A percentile compares a stretch with the other conserved stretches of the same genome.
phyloP scores from a whole-genome alignment of 2,113 vertebrate species.

The Spea multiplicata region DNA sequence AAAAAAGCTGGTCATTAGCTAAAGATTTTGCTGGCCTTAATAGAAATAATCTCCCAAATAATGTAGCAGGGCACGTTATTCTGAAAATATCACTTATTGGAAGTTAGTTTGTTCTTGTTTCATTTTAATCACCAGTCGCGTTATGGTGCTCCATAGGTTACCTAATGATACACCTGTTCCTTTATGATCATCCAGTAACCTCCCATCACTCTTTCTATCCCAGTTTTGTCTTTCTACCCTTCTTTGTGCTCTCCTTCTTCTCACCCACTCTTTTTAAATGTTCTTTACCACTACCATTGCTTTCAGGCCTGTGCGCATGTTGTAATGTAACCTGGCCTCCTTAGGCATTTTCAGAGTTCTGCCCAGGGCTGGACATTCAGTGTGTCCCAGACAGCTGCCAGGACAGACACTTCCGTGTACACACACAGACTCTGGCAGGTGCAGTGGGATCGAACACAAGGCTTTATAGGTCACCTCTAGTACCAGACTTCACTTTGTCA shows the following conservation, averaged over 20 bases:
- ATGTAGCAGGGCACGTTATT: too few relatives aligned
- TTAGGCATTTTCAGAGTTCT: background rate
- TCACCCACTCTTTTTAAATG: background rate
- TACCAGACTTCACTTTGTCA: background rate
- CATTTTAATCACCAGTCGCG: too few relatives aligned
- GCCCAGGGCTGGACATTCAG: constrained; percentile 35
- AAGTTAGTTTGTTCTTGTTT: too few relatives aligned
- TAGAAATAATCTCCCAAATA: too few relatives aligned
- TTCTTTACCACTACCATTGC: constrained; percentile 4
- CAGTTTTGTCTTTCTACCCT: background rate
- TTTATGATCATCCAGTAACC: too few relatives aligned
- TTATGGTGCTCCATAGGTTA: too few relatives aligned
- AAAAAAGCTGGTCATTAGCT: too few relatives aligned
- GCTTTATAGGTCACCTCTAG: background rate
- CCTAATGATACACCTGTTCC: too few relatives aligned
- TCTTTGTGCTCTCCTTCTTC: background rate
- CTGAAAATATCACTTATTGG: too few relatives aligned
- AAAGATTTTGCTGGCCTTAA: too few relatives aligned
- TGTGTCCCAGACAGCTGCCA: constrained; percentile 10
- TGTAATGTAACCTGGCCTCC: constrained; percentile 31
- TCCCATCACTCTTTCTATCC: background rate
- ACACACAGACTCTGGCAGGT: constrained; percentile 22
- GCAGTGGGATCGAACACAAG: background rate
- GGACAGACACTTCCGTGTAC: constrained; percentile 7
- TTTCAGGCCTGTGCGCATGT: constrained; percentile 21